A percentile compares a stretch with the other conserved stretches of the same genome.
phyloP scores from a whole-genome alignment of 2,888 invertebrate species.

The Cataglyphis cursor region DNA sequence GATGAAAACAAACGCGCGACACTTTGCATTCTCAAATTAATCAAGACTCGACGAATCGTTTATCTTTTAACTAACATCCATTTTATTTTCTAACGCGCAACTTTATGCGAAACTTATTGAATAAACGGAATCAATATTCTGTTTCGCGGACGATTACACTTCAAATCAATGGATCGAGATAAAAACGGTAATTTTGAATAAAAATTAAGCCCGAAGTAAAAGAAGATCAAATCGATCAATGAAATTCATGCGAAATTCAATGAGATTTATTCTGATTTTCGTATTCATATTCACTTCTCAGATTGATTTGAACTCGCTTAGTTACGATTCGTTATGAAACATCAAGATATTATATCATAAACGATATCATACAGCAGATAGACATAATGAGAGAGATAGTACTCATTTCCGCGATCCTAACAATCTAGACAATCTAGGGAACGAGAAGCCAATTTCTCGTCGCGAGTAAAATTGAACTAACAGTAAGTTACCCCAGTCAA shows the following conservation, averaged over 20 bases:
- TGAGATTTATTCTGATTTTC: not conserved
- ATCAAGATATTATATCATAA: not conserved
- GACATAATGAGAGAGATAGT: not conserved
- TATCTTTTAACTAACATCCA: not conserved
- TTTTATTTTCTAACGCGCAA: not conserved
- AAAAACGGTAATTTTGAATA: not conserved
- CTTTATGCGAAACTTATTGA: not conserved
- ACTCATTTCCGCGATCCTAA: not conserved
- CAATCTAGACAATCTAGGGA: not conserved
- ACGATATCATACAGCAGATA: not conserved
- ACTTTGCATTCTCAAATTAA: not conserved
- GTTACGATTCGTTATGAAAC: not conserved
- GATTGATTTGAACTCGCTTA: not conserved
- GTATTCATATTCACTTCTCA: not conserved
- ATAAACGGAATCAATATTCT: not conserved
- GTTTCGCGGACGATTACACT: not conserved
- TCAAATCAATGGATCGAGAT: not conserved
- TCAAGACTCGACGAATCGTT: not conserved
- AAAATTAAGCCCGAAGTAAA: not conserved
- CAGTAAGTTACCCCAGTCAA: not conserved
- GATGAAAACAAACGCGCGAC: not conserved
- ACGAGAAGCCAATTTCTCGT: not conserved
- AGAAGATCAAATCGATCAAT: not conserved
- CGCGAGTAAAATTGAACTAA: not conserved
- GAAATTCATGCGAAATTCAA: not conserved